Evolutionary conservation across 2,888 invertebrate genomes (phyloP), one percentile per base, ranked within the genome.

Genomic region (Volucella inanis): DNA sequence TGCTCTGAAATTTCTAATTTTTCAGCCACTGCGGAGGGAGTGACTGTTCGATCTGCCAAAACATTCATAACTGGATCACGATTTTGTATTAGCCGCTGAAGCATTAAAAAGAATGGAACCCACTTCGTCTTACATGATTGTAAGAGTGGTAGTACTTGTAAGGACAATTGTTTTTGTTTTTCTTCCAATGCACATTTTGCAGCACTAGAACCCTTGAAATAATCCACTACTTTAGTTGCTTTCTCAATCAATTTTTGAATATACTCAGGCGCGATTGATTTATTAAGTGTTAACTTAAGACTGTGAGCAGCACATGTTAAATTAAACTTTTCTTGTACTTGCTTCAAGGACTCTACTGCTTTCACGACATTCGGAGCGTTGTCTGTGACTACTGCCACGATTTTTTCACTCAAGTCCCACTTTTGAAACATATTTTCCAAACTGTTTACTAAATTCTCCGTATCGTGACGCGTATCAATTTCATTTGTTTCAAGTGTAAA

Each of bases 401-500:
- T 4, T 8, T n/a, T 55, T n/a, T 31, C 55, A n/a, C 22, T 3
- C 8, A 55, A 18, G 12, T 31, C 55, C 55, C 55, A 55, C 3
- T 55, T 31, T 38, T 55, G 22, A 6, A 31, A 31, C 18, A 31
- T 55, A 3, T 45, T n/a, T 45, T 45, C 45, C 4, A 45, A 12
- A 0, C 8, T 45, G 12, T 9, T 45, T 10, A n/a, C 45, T 12
- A 45, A n/a, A 12, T 45, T 22, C 22, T 15, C 50, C 18, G 31
- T n/a, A 9, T 12, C 31, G 38, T 12, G n/a, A 2, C 55, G 18
- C 18, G 9, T 14, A 55, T 55, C 22, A 3, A 10, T 22, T n/a
- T 22, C n/a, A 12, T n/a, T 55, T 55, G 55, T 55, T 38, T 55
- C 55, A n/a, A 55, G 55, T 38, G 55, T 55, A 55, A 55, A 55